Evolutionary conservation across 1,140 invertebrate species (phyloP), one percentile per base, ranked within the genome.

Genomic region (Orius laevigatus): DNA sequence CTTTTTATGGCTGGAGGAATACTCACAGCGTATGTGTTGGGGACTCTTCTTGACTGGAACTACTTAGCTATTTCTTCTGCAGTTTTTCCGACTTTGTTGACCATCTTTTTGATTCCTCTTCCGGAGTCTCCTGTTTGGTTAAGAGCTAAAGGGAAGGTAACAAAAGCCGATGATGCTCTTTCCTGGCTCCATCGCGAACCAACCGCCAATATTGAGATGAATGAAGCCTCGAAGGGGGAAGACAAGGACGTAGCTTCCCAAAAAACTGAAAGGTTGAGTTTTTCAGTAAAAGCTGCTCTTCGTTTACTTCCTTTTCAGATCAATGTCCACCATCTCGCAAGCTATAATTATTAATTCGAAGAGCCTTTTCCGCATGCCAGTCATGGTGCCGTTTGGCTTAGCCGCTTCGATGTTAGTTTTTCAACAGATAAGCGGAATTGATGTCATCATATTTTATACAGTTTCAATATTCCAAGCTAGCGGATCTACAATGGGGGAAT

Each of bases 391-490:
- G 1, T 61, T 72, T 3, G 57, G 60, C 14, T 58, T 67, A 10
- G 68, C 63, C 33, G 56, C 65, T 19, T 63, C 62, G 0, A 57
- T 81, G 1, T 70, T 75, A 60, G 62, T 68, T 53, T 72, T 78
- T 49, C 70, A 75, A 49, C 79, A 84, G 56, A 58, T 78, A 16
- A 71, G 69, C 25, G 81, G 81, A 0, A 78, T 76, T 46, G 79
- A 81, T 56, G 77, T 75, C 1, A 68, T 82, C 0, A 65, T 79
- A 5, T 80, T 81, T 58, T 81, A 82, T 57, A 72, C 79, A 0
- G 75, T 76, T 19, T 64, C 66, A 1, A 78, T 84, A 47, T 77
- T 84, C 55, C 55, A 69, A 40, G 66, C 66, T 2, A 70, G 72
- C 2, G 63, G 68, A 1, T 73, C 68, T 4, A 68, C 64, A n/a